Evolutionary conservation across 2,113 vertebrate genomes (phyloP).

Genomic region (Thryonomys swinderianus): DNA sequence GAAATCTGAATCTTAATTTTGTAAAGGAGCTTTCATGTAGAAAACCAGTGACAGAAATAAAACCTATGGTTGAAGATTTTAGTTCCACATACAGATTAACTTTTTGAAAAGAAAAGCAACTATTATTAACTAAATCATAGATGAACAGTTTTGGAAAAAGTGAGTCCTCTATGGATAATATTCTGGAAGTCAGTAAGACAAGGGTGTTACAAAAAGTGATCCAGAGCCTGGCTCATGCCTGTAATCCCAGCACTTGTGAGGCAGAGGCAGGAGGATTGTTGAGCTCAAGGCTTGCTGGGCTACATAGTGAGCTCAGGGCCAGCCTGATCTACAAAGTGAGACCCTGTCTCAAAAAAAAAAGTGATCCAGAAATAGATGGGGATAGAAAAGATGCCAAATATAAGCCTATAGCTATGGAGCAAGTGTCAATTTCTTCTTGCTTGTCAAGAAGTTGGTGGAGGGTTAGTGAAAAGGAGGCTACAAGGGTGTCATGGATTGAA

Average conservation of each 20-base stretch:
- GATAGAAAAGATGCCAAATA: conserved; percentile 1
- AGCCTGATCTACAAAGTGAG: too few species aligned
- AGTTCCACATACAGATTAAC: not conserved
- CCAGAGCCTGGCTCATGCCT: too few species aligned
- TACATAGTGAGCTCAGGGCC: too few species aligned
- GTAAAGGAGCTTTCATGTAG: not conserved
- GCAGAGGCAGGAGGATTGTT: too few species aligned
- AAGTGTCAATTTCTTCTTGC: not conserved
- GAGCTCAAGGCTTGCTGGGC: too few species aligned
- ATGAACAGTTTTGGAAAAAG: not conserved
- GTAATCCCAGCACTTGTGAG: too few species aligned
- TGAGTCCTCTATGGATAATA: not conserved
- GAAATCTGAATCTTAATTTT: not conserved
- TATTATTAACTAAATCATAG: conserved; percentile 18
- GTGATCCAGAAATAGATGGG: not conserved
- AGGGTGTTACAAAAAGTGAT: not conserved
- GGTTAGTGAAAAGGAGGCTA: not conserved
- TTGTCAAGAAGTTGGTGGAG: not conserved
- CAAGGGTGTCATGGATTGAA: not conserved
- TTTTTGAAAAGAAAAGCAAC: not conserved
- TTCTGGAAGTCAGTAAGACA: conserved; percentile 13
- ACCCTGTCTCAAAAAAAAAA: too few species aligned
- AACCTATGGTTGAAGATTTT: not conserved
- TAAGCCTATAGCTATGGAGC: not conserved
- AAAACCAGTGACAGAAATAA: not conserved